Evolutionary conservation across 64 coral and sea anemone species (phyloP), one percentile per base, ranked within the genome.

Genomic region (Actinia tenebrosa): DNA sequence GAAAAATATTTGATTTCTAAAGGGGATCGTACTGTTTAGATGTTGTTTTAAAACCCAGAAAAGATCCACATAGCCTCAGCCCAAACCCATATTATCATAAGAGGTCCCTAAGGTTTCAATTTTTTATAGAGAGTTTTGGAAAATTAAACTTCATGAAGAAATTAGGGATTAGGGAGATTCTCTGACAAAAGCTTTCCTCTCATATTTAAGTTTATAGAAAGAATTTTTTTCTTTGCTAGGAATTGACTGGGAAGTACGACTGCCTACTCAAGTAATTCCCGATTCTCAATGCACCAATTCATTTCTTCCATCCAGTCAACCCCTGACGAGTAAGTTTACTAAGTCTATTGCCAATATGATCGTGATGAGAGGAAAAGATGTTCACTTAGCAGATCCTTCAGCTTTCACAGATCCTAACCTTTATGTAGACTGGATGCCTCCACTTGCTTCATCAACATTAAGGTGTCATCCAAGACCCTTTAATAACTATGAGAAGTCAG

Each of bases 231-330:
- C 27, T 75, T 50, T 50, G 30, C 47, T 50, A 99, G 97, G 97
- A 11, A 99, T 99, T 82, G 88, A 99, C 89, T 99, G 97, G 94
- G 94, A 96, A 66, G 82, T 96, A 64, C 93, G 88, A 84, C 78
- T 97, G 60, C 94, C 94, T 75, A 46, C 86, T 37, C 88, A 60
- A 44, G 87, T 84, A 8, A 91, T 82, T 78, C 86, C 79, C 26
- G 80, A 84, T 82, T 75, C n/a, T 45, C 68, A 62, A 64, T 63
- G 77, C 82, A 80, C n/a, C 30, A 44, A 11, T 20, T 30, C 69
- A 52, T 77, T 45, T 17, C 60, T 79, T 87, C 53, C 23, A 82
- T 50, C 86, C 18, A 63, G 71, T 82, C 59, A 79, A 60, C 90
- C 77, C 37, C 80, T 91, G 9, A 88, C 81, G 86, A 80, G 27